Evolutionary conservation across 2,113 vertebrate species (phyloP).

Genomic region (Amblyornis subalaris): DNA sequence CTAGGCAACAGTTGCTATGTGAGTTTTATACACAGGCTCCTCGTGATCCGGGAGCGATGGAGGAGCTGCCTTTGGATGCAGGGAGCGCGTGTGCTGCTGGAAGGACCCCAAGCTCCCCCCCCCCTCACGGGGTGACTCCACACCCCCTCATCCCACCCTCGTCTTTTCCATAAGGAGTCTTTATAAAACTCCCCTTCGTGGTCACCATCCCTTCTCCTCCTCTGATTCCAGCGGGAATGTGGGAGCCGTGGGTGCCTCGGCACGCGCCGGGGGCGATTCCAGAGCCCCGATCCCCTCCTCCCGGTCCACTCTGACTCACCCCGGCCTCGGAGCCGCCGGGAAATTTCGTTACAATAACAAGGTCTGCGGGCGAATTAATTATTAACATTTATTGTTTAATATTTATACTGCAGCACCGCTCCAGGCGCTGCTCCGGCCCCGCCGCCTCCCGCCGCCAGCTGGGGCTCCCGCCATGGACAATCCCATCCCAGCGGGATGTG

Average conservation of each 20-base stretch:
- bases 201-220: neutral
- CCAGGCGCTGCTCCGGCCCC: neutral
- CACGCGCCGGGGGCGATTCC: neutral
- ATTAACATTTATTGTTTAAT: slow-evolving; percentile 58
- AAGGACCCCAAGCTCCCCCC: neutral
- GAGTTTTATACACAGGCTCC: slow-evolving; percentile 32
- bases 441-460: neutral
- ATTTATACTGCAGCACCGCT: slow-evolving; percentile 37
- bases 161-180: neutral
- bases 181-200: neutral
- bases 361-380: slow-evolving; percentile 46
- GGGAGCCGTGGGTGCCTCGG: neutral
- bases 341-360: slow-evolving; percentile 53
- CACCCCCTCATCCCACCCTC: neutral
- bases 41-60: neutral
- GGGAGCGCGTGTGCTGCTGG: neutral
- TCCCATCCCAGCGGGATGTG: neutral
- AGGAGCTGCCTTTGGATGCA: neutral
- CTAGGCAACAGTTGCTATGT: slow-evolving; percentile 63
- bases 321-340: neutral
- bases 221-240: neutral
- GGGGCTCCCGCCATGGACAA: neutral
- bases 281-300: neutral
- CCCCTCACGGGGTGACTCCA: no score
- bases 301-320: neutral